Conservation (phyloP, 1,140 invertebrate genomes). For the Lucilia cuprina region DNA sequence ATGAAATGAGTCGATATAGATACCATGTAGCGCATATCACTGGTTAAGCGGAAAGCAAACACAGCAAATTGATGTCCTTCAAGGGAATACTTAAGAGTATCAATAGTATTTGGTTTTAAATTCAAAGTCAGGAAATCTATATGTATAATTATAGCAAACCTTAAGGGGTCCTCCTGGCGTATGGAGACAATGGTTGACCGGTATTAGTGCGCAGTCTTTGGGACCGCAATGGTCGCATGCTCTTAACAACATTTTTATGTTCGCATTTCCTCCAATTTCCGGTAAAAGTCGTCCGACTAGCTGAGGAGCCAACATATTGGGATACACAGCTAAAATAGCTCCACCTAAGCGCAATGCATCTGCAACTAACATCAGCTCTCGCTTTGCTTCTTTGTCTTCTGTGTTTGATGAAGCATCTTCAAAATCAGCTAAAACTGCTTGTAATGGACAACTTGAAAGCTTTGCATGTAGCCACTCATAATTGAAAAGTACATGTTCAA, state of each 20-base stretch:
- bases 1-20: constrained; percentile 97
- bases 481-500: constrained; percentile 94
- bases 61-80: constrained; percentile 98
- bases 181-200: constrained; percentile 93
- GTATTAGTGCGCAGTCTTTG: constrained; percentile 87
- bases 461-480: constrained; percentile 98
- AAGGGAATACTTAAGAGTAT: constrained; percentile 81
- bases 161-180: constrained; percentile 97
- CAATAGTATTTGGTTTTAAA: too few species aligned
- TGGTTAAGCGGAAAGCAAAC: constrained; percentile 91
- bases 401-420: constrained; percentile 91
- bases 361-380: constrained; percentile 91
- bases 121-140: not conserved
- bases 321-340: constrained; percentile 87
- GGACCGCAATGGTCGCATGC: constrained; percentile 90
- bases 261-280: constrained; percentile 80
- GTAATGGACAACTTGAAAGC: constrained; percentile 91
- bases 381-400: constrained; percentile 83
- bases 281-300: constrained; percentile 91
- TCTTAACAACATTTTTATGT: constrained; percentile 84
- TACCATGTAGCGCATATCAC: constrained; percentile 92
- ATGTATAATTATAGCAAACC: constrained; percentile 62
- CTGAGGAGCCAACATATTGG: constrained; percentile 96
- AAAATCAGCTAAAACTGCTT: constrained; percentile 93
- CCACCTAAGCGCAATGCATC: constrained; percentile 93